Evolutionary conservation across 2,888 invertebrate species (phyloP).

Genomic region (Morinoia aosen): DNA sequence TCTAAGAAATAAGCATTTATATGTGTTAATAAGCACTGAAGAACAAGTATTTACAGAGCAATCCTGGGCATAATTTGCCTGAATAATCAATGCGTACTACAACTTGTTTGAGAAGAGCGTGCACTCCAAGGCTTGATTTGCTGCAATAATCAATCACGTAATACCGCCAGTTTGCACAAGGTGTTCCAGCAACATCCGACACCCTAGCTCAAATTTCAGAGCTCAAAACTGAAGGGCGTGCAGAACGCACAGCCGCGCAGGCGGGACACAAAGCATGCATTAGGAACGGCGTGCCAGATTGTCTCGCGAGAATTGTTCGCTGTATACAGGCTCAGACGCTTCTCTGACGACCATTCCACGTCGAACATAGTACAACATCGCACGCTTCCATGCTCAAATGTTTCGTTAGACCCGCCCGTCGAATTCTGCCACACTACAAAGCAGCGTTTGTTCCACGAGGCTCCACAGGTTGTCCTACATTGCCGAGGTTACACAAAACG

Average conservation of each 20-base stretch:
- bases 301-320: conserved; percentile 35
- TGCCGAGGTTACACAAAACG: background rate
- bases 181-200: background rate
- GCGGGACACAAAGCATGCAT: conserved; percentile 27
- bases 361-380: conserved; percentile 19
- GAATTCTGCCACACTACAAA: background rate
- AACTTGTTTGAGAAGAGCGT: too few relatives aligned
- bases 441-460: background rate
- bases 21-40: too few relatives aligned
- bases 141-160: background rate
- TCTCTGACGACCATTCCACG: conserved; percentile 21
- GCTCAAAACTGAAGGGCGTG: background rate
- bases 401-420: background rate
- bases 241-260: background rate
- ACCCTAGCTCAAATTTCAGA: background rate
- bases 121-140: background rate
- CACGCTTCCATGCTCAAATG: background rate
- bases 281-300: conserved; percentile 18
- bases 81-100: too few relatives aligned
- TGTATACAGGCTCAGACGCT: background rate
- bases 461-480: background rate
- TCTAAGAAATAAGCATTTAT: too few relatives aligned
- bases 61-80: too few relatives aligned
- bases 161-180: background rate
- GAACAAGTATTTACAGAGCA: too few relatives aligned